Evolutionary conservation across 2,113 vertebrate genomes (phyloP), one percentile per base, ranked within the genome.

Genomic region (Dolichallabes microphthalmus): DNA sequence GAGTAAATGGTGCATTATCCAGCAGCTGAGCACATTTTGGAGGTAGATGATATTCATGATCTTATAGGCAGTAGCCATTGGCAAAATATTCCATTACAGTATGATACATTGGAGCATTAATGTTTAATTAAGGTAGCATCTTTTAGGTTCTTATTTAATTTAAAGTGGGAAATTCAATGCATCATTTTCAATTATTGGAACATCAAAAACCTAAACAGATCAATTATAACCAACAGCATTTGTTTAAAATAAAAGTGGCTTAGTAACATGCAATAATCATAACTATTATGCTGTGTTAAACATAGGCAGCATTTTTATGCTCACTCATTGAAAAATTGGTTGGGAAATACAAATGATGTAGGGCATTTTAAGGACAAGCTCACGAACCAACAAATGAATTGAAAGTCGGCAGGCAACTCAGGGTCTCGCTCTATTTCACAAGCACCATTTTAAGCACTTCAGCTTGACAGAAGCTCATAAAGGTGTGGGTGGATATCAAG

Each of bases 31-130:
- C 85, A 80, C 79, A 82, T 86, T 83, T 88, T 63, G n/a, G 78
- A 77, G 22, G 69, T 20, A 14, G 80, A 69, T 79, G 64, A 85
- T 87, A 80, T 87, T 89, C 82, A 82, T 61, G 74, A 86, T 52
- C 79, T 64, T 81, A 85, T 74, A 57, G 76, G 57, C 84, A 75
- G 35, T 74, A 82, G 82, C 88, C 66, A 22, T 27, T 73, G 74
- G 73, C 82, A 80, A 85, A 89, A 82, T 85, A 85, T 89, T 87
- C 85, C 88, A 87, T 89, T 89, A 85, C 64, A 79, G 85, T 84
- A 58, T 20, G 74, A 87, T 89, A 83, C 85, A 85, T 87, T 22
- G 25, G 71, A 57, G 35, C 82, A 82, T 89, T 88, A 88, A 88
- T 86, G 66, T 77, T 82, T 89, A 74, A 87, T 86, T 82, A 68